Evolutionary conservation across 1,140 invertebrate species (phyloP).

Genomic region (Hypothenemus hampei): DNA sequence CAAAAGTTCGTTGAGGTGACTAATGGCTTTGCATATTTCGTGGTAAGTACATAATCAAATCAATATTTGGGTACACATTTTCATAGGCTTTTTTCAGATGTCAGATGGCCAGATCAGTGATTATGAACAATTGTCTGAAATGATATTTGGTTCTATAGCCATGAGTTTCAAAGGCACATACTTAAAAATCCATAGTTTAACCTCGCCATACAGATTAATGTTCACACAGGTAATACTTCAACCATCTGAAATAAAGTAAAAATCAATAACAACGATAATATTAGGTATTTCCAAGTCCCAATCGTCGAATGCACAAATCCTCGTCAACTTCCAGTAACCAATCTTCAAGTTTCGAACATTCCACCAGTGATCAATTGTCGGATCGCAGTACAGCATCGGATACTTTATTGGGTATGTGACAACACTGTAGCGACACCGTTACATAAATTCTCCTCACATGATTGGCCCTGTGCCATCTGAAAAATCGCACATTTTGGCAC

Average conservation of each 20-base stretch:
- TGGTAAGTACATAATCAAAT: constrained; percentile 36
- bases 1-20: constrained; percentile 49
- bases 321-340: constrained; percentile 33
- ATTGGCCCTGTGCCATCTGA: constrained; percentile 10
- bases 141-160: constrained; percentile 84
- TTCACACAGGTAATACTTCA: constrained; percentile 64
- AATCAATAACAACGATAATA: not conserved
- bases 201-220: constrained; percentile 65
- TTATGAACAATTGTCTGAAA: constrained; percentile 72
- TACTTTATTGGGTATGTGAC: constrained; percentile 36
- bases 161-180: constrained; percentile 80
- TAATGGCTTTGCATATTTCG: constrained; percentile 53
- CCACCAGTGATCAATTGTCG: constrained; percentile 37
- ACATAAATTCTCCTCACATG: constrained; percentile 18
- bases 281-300: constrained; percentile 42
- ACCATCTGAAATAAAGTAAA: not conserved
- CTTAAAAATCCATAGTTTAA: constrained; percentile 75
- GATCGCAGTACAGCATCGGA: constrained; percentile 40
- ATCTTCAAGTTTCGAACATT: constrained; percentile 34
- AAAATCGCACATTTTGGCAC: constrained; percentile 23
- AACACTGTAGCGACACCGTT: constrained; percentile 3
- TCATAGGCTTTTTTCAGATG: constrained; percentile 10
- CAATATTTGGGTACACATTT: not conserved
- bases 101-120: constrained; percentile 60
- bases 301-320: constrained; percentile 7